Evolutionary conservation across 2,888 invertebrate genomes (phyloP).

Genomic region (Drosophila yooni): DNA sequence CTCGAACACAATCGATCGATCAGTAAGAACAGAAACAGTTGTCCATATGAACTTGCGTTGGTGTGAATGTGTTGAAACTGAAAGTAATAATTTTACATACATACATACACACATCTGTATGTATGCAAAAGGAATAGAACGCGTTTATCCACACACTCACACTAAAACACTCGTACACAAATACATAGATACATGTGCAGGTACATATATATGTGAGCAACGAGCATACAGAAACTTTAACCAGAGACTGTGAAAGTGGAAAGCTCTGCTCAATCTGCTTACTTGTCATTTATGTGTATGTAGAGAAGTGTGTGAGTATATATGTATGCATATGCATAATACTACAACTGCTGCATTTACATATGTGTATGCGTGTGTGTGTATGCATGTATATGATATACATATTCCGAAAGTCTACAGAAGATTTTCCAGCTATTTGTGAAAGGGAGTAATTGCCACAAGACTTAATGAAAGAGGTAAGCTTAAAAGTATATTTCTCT

Average conservation of each 20-base stretch:
- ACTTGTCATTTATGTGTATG: slow-evolving; percentile 10
- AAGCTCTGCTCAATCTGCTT: slow-evolving; percentile 49
- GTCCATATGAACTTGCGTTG: slow-evolving; percentile 41
- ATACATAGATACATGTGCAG: slow-evolving; percentile 17
- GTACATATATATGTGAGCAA: slow-evolving; percentile 12
- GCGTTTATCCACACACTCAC: slow-evolving; percentile 38
- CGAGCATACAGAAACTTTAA: slow-evolving; percentile 44
- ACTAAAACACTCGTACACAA: slow-evolving; percentile 22
- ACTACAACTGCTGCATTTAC: slow-evolving; percentile 19
- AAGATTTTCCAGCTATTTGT: slow-evolving; percentile 60
- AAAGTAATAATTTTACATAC: slow-evolving; percentile 48
- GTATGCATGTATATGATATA: slow-evolving; percentile 22
- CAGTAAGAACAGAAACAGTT: slow-evolving; percentile 44
- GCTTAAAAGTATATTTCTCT: slow-evolving; percentile 29
- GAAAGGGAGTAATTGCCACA: slow-evolving; percentile 71
- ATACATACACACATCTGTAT: slow-evolving; percentile 18
- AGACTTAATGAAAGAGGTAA: slow-evolving; percentile 76
- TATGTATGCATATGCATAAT: slow-evolving; percentile 15
- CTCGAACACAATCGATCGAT: slow-evolving; percentile 29
- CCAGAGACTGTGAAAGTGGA: slow-evolving; percentile 60
- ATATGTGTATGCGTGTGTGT: slow-evolving; percentile 18
- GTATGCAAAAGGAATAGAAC: slow-evolving; percentile 52
- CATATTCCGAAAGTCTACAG: slow-evolving; percentile 54
- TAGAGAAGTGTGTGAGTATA: background rate
- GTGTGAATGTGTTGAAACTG: slow-evolving; percentile 63